Percentiles rank a stretch among this genome's conserved stretches.
These are phyloP conservation scores for Paradoxurus hermaphroditus DNA, from an alignment of 2,113 vertebrate genomes.

Conservation along the genomic window DNA sequence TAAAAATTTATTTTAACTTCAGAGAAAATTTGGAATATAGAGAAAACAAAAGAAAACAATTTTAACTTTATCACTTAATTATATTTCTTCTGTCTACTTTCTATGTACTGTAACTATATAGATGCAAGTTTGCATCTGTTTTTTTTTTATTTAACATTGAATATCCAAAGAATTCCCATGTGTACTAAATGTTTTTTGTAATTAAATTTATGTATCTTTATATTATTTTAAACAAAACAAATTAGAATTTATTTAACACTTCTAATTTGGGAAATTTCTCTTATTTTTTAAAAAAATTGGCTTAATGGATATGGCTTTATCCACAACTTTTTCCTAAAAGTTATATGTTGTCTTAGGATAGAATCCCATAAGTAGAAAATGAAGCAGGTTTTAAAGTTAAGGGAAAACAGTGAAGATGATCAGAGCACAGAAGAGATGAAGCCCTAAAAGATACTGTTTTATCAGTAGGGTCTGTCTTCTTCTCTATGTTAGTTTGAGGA, in stretches of 20 bases:
- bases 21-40: conserved; percentile 25
- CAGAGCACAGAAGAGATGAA: not conserved
- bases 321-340: not conserved
- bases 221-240: not conserved
- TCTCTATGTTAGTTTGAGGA: not conserved
- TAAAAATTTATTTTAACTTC: not conserved
- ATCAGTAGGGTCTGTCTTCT: not conserved
- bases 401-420: not conserved
- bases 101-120: not conserved
- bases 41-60: not conserved
- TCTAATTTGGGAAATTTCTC: not conserved
- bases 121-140: not conserved
- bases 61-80: not conserved
- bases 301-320: not conserved
- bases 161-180: not conserved
- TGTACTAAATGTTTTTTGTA: not conserved
- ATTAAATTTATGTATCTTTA: not conserved
- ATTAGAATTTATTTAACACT: not conserved
- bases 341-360: not conserved
- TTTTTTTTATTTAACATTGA: not conserved
- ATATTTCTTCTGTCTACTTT: not conserved
- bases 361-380: not conserved
- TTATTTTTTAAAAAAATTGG: not conserved
- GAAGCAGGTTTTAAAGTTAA: conserved; percentile 13
- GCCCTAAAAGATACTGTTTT: not conserved